Evolutionary conservation across 2,888 invertebrate genomes (phyloP), one percentile per base, ranked within the genome.

Genomic region (Acleris sparsana): DNA sequence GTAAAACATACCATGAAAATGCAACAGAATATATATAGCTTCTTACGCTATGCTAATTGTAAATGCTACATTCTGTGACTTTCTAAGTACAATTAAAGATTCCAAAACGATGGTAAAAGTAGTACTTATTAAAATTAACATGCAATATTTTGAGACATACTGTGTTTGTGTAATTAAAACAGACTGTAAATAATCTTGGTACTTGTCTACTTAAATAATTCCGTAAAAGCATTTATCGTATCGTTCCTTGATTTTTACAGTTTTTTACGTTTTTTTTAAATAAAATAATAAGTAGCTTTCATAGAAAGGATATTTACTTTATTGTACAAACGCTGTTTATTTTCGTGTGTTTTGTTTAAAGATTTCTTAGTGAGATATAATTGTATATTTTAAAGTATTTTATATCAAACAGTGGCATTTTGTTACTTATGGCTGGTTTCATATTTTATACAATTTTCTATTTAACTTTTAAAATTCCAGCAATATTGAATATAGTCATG

Each of bases 201-300:
- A 61, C 61, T 46, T 52, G 52, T 66, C 66, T 62, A 66, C 66
- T 67, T 63, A 77, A n/a, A 78, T 78, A 77, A 88, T 88, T 88
- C 88, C 88, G 76, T 73, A 58, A 77, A 83, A 82, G 89, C 89
- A 89, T 89, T 89, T 89, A 89, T 78, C 64, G 64, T 69, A 66
- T 73, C 72, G 72, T 77, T 74, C 72, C 74, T 76, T 63, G 64
- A 72, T 60, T 73, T 68, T 63, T 69, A 72, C 71, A 65, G 70
- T 20, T 51, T 64, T 72, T 73, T 70, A 71, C 70, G 67, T 72
- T 66, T 60, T 72, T 71, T 70, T 69, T 48, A 62, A 55, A 46
- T 59, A 44, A 57, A 61, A 53, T 51, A 59, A 2, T 46, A 46
- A 57, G 48, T 56, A 58, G 48, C 62, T 65, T 65, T 70, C 64